phyloP scores from a whole-genome alignment of 30 jellyfish, hydroid and myxozoan genomes.

The Rhopilema esculentum region DNA sequence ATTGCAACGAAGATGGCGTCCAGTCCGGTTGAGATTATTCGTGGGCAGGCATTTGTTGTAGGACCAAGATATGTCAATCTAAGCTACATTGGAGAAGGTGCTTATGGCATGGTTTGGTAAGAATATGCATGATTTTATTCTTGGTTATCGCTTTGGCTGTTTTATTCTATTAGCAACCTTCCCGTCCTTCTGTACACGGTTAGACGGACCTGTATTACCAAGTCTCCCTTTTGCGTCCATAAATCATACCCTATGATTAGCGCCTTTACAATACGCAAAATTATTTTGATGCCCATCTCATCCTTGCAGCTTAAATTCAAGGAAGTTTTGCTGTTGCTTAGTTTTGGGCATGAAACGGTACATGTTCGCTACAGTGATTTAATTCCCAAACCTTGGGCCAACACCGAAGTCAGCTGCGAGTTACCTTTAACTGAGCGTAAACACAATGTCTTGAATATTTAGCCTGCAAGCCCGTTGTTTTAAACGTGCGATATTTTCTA shows the following conservation, averaged over 20 bases:
- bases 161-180: too few species aligned
- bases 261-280: too few species aligned
- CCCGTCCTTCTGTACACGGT: too few species aligned
- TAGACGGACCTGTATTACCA: too few species aligned
- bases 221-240: too few species aligned
- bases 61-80: constrained; percentile 94
- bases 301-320: too few species aligned
- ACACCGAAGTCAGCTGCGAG: not conserved
- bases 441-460: too few species aligned
- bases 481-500: too few species aligned
- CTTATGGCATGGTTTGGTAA: constrained; percentile 99
- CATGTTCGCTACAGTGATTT: not conserved
- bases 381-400: not conserved
- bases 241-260: too few species aligned
- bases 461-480: not conserved
- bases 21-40: constrained; percentile 66
- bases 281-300: too few species aligned
- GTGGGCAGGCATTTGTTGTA: constrained; percentile 95
- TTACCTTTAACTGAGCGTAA: not conserved
- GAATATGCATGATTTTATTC: not conserved
- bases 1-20: constrained; percentile 73
- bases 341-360: not conserved
- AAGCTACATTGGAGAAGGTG: constrained; percentile 99
- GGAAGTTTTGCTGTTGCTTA: too few species aligned
- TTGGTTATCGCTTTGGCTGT: not conserved